phyloP scores from a whole-genome alignment of 2,113 vertebrate genomes.

The Haliaeetus leucogaster region DNA sequence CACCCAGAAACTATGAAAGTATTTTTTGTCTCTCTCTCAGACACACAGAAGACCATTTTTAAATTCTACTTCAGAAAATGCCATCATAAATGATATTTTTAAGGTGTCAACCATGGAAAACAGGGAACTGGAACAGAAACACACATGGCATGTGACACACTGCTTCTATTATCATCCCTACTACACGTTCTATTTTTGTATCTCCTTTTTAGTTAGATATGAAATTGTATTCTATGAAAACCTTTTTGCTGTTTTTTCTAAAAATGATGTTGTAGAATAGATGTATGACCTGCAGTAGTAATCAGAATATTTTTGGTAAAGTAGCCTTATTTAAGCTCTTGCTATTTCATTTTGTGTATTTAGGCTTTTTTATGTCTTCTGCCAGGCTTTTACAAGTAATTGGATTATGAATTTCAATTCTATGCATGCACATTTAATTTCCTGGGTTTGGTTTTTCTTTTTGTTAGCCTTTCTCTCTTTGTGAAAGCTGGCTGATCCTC shows the following conservation, averaged over 20 bases:
- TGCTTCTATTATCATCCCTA: neutral
- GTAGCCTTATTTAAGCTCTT: neutral
- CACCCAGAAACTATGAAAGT: neutral
- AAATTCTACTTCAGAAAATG: neutral
- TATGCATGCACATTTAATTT: neutral
- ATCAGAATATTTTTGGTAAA: neutral
- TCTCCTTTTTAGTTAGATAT: neutral
- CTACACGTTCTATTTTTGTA: neutral
- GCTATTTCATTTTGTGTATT: neutral
- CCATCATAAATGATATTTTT: neutral
- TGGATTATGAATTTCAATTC: constrained; percentile 26
- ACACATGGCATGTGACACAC: neutral
- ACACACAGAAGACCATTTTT: neutral
- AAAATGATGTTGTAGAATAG: neutral
- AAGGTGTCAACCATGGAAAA: neutral
- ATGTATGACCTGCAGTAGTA: neutral
- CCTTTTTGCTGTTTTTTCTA: neutral
- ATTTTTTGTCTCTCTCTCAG: neutral
- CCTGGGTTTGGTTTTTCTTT: neutral
- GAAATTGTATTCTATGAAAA: neutral
- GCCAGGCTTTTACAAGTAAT: neutral
- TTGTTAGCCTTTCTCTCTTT: neutral
- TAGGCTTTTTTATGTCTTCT: neutral
- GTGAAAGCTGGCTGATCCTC: neutral
- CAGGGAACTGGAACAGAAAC: neutral